These are phyloP conservation scores for Notechis scutatus DNA, from an alignment of 2,113 vertebrate genomes.

Conservation along the genomic window DNA sequence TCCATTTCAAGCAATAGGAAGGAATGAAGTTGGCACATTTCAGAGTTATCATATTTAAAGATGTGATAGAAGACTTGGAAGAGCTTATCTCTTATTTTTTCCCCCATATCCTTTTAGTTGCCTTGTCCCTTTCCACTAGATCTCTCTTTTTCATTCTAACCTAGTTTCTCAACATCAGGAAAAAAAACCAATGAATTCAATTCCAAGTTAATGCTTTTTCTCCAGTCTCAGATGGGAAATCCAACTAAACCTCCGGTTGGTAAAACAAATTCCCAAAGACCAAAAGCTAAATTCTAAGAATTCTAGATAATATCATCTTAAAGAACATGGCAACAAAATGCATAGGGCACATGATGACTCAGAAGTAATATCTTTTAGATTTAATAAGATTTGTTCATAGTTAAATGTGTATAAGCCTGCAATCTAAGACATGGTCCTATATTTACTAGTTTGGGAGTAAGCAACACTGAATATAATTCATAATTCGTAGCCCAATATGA, in stretches of 20 bases:
- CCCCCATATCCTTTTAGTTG: not conserved
- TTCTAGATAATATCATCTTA: not conserved
- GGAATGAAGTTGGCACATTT: not conserved
- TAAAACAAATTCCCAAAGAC: not conserved
- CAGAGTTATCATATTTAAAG: not conserved
- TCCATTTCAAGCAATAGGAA: not conserved
- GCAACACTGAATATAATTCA: not conserved
- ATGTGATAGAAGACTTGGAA: not conserved
- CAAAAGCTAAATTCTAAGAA: not conserved
- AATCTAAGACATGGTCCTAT: not conserved
- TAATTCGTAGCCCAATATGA: not conserved
- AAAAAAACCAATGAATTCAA: not conserved
- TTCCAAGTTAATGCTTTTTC: not conserved
- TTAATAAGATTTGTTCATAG: not conserved
- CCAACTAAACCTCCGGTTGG: not conserved
- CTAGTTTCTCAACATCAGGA: not conserved
- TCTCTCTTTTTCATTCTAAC: not conserved
- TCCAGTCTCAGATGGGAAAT: not conserved
- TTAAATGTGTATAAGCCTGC: not conserved
- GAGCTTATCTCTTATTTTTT: not conserved
- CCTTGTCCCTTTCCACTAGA: not conserved
- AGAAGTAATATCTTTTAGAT: not conserved
- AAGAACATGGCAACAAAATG: not conserved
- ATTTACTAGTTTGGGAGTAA: not conserved
- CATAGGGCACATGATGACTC: not conserved